Conservation (phyloP, 2,797 vertebrate genomes). For the Stomatorhinus walkeri region DNA sequence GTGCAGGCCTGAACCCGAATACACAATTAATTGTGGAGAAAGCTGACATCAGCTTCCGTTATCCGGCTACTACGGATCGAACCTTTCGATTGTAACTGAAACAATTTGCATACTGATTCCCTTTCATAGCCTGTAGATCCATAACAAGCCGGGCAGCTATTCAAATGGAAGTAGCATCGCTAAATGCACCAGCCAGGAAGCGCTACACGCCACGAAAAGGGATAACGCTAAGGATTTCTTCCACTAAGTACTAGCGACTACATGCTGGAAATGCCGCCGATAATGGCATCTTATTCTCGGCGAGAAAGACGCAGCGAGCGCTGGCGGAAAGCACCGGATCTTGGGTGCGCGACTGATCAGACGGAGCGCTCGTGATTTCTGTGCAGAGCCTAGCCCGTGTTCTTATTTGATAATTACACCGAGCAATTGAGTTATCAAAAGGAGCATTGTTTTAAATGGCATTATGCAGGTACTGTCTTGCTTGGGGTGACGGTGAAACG, state of each 20-base stretch:
- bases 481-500: conserved; percentile 33
- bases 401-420: background rate
- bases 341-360: conserved; percentile 29
- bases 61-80: conserved; percentile 79
- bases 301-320: conserved; percentile 54
- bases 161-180: conserved; percentile 83
- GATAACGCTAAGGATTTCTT: conserved; percentile 51
- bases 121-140: conserved; percentile 78
- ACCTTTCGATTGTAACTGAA: conserved; percentile 99
- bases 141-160: conserved; percentile 85
- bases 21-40: conserved; percentile 68
- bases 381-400: background rate
- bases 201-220: conserved; percentile 45
- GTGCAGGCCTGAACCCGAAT: conserved; percentile 45
- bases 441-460: conserved; percentile 36
- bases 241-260: conserved; percentile 60
- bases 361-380: background rate
- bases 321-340: conserved; percentile 45
- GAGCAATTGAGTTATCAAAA: background rate
- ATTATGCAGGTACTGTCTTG: conserved; percentile 42
- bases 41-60: conserved; percentile 80
- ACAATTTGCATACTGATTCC: conserved; percentile 99
- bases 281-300: conserved; percentile 57
- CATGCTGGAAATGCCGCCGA: conserved; percentile 53
- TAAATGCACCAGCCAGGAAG: conserved; percentile 68